These are phyloP conservation scores for Sander vitreus DNA, from an alignment of 2,113 vertebrate genomes.

Conservation along the genomic window DNA sequence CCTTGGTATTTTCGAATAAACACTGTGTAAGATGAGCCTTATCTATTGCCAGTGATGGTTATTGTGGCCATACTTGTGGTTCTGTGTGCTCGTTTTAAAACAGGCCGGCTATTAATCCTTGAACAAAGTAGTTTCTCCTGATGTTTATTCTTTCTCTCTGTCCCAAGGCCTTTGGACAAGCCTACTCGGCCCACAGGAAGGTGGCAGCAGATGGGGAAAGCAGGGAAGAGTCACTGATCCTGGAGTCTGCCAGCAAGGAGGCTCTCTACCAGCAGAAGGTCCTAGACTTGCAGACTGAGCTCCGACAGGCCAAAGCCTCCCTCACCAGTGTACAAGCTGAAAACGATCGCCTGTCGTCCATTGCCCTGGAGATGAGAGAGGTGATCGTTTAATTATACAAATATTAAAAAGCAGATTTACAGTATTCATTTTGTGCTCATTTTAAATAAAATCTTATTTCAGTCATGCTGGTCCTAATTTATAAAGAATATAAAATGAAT, in stretches of 20 bases:
- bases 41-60: neutral
- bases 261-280: slow-evolving; percentile 95
- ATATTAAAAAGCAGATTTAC: neutral
- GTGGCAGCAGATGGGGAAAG: slow-evolving; percentile 97
- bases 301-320: slow-evolving; percentile 90
- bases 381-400: slow-evolving; percentile 68
- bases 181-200: slow-evolving; percentile 95
- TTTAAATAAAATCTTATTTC: neutral
- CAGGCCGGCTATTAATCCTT: neutral
- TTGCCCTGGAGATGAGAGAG: slow-evolving; percentile 94
- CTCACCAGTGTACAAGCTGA: slow-evolving; percentile 91
- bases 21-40: neutral
- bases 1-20: neutral
- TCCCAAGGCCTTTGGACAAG: slow-evolving; percentile 95
- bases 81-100: neutral
- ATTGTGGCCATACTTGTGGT: slow-evolving; percentile 3
- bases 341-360: slow-evolving; percentile 91
- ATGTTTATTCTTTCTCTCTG: neutral
- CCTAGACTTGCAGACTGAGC: slow-evolving; percentile 94
- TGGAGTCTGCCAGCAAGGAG: slow-evolving; percentile 97
- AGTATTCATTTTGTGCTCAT: neutral
- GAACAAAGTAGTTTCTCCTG: neutral
- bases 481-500: neutral
- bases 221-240: slow-evolving; percentile 95
- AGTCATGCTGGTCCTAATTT: neutral